A percentile compares a stretch with the other conserved stretches of the same genome.
Conservation (phyloP, 2,888 invertebrate genomes). For the Congeria kusceri region DNA sequence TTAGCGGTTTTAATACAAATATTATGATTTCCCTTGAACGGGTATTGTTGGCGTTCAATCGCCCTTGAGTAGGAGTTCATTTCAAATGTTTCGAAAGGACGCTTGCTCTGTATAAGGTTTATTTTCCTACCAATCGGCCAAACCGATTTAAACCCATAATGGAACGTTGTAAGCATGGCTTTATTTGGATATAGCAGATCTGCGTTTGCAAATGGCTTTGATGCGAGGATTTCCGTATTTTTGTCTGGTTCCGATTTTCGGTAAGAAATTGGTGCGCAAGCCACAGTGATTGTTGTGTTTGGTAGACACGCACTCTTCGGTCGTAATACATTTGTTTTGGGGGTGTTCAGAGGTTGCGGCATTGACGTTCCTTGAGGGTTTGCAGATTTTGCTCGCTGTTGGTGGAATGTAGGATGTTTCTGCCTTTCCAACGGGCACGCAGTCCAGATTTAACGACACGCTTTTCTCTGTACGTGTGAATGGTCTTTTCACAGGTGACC, state of each 20-base stretch:
- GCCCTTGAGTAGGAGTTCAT: slow-evolving; percentile 61
- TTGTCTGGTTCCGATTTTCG: slow-evolving; percentile 35
- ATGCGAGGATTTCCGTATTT: slow-evolving; percentile 35
- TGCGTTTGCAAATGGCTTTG: slow-evolving; percentile 52
- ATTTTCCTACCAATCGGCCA: slow-evolving; percentile 71
- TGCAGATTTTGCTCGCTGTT: slow-evolving; percentile 32
- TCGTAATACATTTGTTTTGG: slow-evolving; percentile 3
- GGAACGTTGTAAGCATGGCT: slow-evolving; percentile 47
- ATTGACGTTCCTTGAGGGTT: background rate
- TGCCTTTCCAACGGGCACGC: background rate
- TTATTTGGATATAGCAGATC: slow-evolving; percentile 57
- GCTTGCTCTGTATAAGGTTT: slow-evolving; percentile 59
- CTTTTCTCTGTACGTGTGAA: slow-evolving; percentile 15
- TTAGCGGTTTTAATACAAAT: background rate
- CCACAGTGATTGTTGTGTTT: background rate
- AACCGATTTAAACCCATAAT: slow-evolving; percentile 70
- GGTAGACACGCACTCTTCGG: slow-evolving; percentile 22
- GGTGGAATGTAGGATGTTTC: background rate
- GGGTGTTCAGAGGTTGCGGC: background rate
- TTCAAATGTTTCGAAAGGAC: slow-evolving; percentile 57
- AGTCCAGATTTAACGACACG: slow-evolving; percentile 24
- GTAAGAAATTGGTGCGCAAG: slow-evolving; percentile 20
- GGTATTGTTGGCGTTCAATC: slow-evolving; percentile 50
- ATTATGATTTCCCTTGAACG: slow-evolving; percentile 34
- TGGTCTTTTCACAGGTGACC: slow-evolving; percentile 29